Evolutionary conservation across 2,113 vertebrate genomes (phyloP).

Genomic region (Campylomormyrus numenius): DNA sequence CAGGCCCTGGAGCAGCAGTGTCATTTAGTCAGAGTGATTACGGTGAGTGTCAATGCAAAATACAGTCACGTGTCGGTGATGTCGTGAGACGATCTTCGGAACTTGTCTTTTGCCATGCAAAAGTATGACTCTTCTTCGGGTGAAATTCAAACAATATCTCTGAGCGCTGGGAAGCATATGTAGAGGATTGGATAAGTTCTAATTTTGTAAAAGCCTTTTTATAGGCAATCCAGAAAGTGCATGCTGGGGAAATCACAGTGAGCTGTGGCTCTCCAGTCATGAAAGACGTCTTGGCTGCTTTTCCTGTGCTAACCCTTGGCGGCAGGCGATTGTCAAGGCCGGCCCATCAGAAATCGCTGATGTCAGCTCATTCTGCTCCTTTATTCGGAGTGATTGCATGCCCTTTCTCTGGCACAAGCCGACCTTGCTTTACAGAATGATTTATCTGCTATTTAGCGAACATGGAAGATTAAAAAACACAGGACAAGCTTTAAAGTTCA

Average conservation of each 20-base stretch:
- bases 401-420: slow-evolving; percentile 9
- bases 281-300: slow-evolving; percentile 11
- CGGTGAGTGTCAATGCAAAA: background rate
- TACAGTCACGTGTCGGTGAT: background rate
- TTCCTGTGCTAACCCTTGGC: background rate
- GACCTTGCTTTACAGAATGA: slow-evolving; percentile 19
- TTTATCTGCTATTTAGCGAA: slow-evolving; percentile 22
- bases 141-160: background rate
- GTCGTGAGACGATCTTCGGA: background rate
- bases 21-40: background rate
- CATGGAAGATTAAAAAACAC: slow-evolving; percentile 26
- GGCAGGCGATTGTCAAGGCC: slow-evolving; percentile 15
- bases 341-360: slow-evolving; percentile 3
- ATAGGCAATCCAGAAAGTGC: slow-evolving; percentile 17
- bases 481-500: slow-evolving; percentile 17
- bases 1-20: background rate
- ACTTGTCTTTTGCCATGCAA: background rate
- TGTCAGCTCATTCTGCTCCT: slow-evolving; percentile 3
- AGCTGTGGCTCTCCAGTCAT: background rate
- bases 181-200: slow-evolving; percentile 3
- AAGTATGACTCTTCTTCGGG: background rate
- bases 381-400: slow-evolving; percentile 11
- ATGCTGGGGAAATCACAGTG: background rate
- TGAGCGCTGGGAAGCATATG: background rate
- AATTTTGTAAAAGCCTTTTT: slow-evolving; percentile 19